Evolutionary conservation across 2,888 invertebrate genomes (phyloP), one percentile per base, ranked within the genome.

Genomic region (Parasteatoda lunata): DNA sequence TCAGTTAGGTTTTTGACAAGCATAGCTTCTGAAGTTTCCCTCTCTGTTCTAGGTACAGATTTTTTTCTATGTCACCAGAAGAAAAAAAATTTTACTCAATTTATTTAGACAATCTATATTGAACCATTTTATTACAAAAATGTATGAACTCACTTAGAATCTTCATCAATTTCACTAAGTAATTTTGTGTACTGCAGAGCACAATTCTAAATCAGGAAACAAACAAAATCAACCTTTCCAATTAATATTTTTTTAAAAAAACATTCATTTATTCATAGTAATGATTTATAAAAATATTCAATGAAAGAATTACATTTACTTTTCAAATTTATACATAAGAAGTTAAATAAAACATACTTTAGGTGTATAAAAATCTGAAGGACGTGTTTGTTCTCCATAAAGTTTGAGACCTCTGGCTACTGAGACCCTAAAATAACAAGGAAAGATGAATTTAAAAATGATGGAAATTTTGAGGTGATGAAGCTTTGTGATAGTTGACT

Each of bases 281-380:
- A 59, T 59, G 5, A 59, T 13, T 8, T 7, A 7, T 54, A 54
- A 54, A 54, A 13, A 59, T 59, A 13, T 59, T 59, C n/a, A 59
- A 3, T 59, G 8, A 13, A 7, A 59, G 5, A 7, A 59, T 13
- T 59, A 59, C 8, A 6, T 7, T 59, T 59, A 13, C n/a, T 7
- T 59, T 13, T 59, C 59, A 59, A 59, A 59, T 13, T n/a, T 59
- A 6, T 59, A 59, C 30, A 30, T 30, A 30, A 30, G 30, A 30
- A 59, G 9, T 59, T 59, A 13, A 59, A 59, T 59, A 84, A 7
- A 59, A 45, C 72, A 84, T 90, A 92, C 92, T 91, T 96, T 96
- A 91, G 96, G 97, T 0, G 97, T 97, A 91, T 97, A 97, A 97
- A 96, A 97, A 91, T 96, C 97, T 0, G 93, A 92, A 0, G 95